Evolutionary conservation across 2,797 vertebrate species (phyloP), one percentile per base, ranked within the genome.

Genomic region (Poeciliopsis paucimaculata): DNA sequence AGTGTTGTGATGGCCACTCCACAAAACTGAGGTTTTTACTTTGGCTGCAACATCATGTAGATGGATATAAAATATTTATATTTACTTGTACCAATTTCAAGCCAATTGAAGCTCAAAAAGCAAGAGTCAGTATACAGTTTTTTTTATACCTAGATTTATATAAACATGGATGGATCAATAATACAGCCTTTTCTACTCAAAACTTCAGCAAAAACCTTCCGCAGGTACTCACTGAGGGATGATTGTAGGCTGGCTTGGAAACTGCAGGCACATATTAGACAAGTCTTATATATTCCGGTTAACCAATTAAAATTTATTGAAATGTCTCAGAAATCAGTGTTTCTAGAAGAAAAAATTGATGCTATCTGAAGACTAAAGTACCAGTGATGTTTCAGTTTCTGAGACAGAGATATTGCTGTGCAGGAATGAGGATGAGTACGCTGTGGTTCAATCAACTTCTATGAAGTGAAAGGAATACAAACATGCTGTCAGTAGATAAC

Each of bases 81-180:
- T 75, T 53, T 36, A 73, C 23, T 26, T 78, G 82, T 75, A n/a
- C 47, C 55, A 34, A 72, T 66, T 77, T 89, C 77, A 73, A 78
- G 75, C 72, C 70, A 60, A 78, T 75, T 62, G 77, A 66, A 75
- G 84, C 74, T 83, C 73, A 55, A 82, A 83, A 80, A 66, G 68
- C 51, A 76, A 82, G 84, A 85, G 83, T 86, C 90, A 87, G 85
- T 79, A 84, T 91, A 82, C 75, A 85, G 86, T 92, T 83, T 88
- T 88, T 88, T 89, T 86, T 72, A 89, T 68, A 87, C 79, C 73
- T 77, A 88, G 87, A 86, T 85, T 74, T 55, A 83, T 84, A 90
- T 87, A 91, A 90, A 86, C 87, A 90, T 84, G 88, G 82, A 84
- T 77, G 79, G 89, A 93, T 94, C 90, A 84, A 94, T 94, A 94